Base-by-base conservation (phyloP, 2,888 invertebrate species). In the Drosophila birchii region DNA sequence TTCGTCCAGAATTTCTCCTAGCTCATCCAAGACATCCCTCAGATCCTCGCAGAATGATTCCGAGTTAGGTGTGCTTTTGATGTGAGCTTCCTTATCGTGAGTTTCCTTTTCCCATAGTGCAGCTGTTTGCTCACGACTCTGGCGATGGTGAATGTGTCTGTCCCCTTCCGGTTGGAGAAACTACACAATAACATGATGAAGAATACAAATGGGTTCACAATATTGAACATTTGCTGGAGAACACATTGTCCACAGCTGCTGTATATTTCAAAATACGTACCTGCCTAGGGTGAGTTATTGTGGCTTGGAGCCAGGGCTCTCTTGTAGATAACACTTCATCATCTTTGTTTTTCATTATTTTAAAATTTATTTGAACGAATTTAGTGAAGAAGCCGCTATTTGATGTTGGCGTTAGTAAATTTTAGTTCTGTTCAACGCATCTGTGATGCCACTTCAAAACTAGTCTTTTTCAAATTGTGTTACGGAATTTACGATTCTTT, bases 1-100 rank as follows among this genome's bases (percentile, higher is more conserved):
- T 16, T 51, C 56, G 29, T 61, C 71, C 6, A 71, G 11, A 5
- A 71, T 34, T 1, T 62, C 55, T 2, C 54, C 61, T 14, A 70
- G 43, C 18, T 55, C 47, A 36, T 70, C 55, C 11, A 71, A 26
- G 26, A 62, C 55, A n/a, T 70, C 49, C 39, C 49, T 34, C 7
- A 55, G 26, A 39, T 69, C 71, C 4, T 55, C 61, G 41, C 3
- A 29, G 2, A 41, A 8, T 1, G n/a, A 14, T 5, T 45, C 38
- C 7, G 44, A 39, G 20, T 9, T 11, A 2, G 49, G 44, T 34
- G 61, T 62, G 38, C 34, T 45, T 44, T 70, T 71, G 36, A 71
- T 51, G 3, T 5, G 26, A 36, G 18, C 14, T 38, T 36, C 29
- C 4, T 49, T 20, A n/a, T 9, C 2, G 32, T 26, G 12, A 12